Base-by-base conservation (phyloP, 2,888 invertebrate genomes). In the Monochamus alternatus region DNA sequence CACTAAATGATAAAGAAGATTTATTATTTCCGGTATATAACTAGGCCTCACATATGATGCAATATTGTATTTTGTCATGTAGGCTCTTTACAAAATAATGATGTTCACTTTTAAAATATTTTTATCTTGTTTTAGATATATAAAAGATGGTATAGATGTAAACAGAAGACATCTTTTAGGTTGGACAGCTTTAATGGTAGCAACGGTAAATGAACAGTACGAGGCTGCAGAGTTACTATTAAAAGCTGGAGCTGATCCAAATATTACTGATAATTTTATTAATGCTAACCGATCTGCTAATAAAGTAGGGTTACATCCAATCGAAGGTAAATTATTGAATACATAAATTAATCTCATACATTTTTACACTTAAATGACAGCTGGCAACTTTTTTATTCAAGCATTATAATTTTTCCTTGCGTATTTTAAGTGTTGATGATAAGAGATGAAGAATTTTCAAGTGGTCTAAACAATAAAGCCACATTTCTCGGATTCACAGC, bases 141-240 rank as follows among this genome's bases (percentile, higher is more conserved):
- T 90, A 31, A 88, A 89, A 9, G 89, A 89, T 72, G 91, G 91
- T 55, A 85, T 91, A 12, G 91, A 93, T 83, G 91, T 94, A 0
- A 95, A 97, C 89, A 86, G 88, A 65, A 91, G 94, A 12, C 97
- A 97, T 89, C 84, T 90, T 38, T 90, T 96, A 64, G 97, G 97
- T 67, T 97, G 97, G 97, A 96, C 96, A 12, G 92, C 96, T 38
- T 90, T 97, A 47, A 96, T 96, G 90, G 92, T 94, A 66, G 97
- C 97, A 51, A 94, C 95, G 9, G 94, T 96, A 52, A 96, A 95
- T 89, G 93, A 93, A 78, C 93, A 93, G 85, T 83, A 89, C 14
- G 91, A 91, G 22, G 91, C 91, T 74, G 91, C 94, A 32, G 90
- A 90, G 83, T 90, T 92, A 80, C 89, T 95, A 76, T 87, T 95